Percentiles rank a stretch among this genome's conserved stretches.
These are phyloP conservation scores for Eupsilia transversa DNA, from an alignment of 2,888 invertebrate genomes.

Conservation along the genomic window DNA sequence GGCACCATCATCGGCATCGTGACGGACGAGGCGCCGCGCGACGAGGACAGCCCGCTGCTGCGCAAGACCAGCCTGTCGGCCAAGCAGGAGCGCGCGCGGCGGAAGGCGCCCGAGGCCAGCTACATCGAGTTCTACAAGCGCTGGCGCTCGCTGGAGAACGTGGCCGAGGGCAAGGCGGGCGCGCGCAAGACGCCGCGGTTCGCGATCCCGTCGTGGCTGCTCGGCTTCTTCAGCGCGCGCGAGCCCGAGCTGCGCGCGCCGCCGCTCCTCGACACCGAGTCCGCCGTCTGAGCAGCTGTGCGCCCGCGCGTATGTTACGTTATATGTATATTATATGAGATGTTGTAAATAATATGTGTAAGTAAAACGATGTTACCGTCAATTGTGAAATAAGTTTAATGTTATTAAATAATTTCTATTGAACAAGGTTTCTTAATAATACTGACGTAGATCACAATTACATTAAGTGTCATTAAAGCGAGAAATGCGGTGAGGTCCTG, in stretches of 20 bases:
- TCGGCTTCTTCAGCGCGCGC: constrained; percentile 92
- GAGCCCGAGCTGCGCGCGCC: constrained; percentile 90
- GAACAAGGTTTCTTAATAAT: constrained; percentile 88
- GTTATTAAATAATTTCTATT: constrained; percentile 91
- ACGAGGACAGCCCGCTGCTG: constrained; percentile 88
- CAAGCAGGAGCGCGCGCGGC: constrained; percentile 82
- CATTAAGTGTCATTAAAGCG: constrained; percentile 60
- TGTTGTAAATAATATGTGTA: constrained; percentile 90
- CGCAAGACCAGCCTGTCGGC: constrained; percentile 84
- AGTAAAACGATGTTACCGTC: constrained; percentile 91
- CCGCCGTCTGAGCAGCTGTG: constrained; percentile 81
- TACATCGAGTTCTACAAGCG: constrained; percentile 92
- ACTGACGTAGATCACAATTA: constrained; percentile 88
- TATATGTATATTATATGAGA: constrained; percentile 82
- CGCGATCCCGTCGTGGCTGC: constrained; percentile 93
- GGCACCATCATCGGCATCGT: constrained; percentile 84
- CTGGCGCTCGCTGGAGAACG: constrained; percentile 95
- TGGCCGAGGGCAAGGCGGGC: constrained; percentile 83
- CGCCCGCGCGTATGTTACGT: constrained; percentile 55
- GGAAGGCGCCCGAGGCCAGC: constrained; percentile 84
- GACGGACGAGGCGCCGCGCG: constrained; percentile 79
- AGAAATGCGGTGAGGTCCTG: constrained; percentile 31
- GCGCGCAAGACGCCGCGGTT: constrained; percentile 91
- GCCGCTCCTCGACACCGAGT: constrained; percentile 87
- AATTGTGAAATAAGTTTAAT: constrained; percentile 91